A percentile compares a stretch with the other conserved stretches of the same genome.
These are phyloP conservation scores for Acronicta leporina DNA, from an alignment of 2,888 invertebrate genomes.

Conservation along the genomic window DNA sequence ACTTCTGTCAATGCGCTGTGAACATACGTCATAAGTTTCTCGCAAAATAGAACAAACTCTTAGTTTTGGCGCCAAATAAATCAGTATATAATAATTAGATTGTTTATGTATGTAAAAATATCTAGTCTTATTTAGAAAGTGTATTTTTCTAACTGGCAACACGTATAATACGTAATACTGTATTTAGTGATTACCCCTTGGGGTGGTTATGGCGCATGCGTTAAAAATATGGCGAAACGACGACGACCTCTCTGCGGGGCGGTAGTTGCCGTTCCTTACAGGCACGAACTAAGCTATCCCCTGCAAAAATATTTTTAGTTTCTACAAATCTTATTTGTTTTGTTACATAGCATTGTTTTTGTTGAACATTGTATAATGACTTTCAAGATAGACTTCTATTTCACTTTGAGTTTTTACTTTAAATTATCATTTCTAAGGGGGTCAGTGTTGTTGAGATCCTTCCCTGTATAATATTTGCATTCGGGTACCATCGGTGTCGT, in stretches of 20 bases:
- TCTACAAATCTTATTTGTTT: not conserved
- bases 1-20: conserved; percentile 68
- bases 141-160: conserved; percentile 59
- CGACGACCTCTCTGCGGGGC: conserved; percentile 81
- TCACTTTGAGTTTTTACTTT: not conserved
- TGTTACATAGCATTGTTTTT: not conserved
- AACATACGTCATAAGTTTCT: conserved; percentile 59
- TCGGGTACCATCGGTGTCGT: conserved; percentile 76
- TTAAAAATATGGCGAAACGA: conserved; percentile 79
- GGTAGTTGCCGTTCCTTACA: conserved; percentile 62
- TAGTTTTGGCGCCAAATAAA: not conserved
- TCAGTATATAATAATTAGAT: not conserved
- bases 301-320: conserved; percentile 8
- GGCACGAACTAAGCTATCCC: conserved; percentile 63
- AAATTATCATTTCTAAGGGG: conserved; percentile 28
- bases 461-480: conserved; percentile 79
- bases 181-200: conserved; percentile 80
- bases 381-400: not conserved
- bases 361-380: not conserved
- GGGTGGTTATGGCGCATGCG: conserved; percentile 82
- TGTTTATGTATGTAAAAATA: not conserved
- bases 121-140: not conserved
- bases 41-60: not conserved
- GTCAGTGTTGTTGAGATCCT: conserved; percentile 60
- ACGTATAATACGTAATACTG: conserved; percentile 62